Percentiles rank a stretch among this genome's conserved stretches.
Conservation (phyloP, 2,113 vertebrate genomes). For the Condylura cristata region DNA sequence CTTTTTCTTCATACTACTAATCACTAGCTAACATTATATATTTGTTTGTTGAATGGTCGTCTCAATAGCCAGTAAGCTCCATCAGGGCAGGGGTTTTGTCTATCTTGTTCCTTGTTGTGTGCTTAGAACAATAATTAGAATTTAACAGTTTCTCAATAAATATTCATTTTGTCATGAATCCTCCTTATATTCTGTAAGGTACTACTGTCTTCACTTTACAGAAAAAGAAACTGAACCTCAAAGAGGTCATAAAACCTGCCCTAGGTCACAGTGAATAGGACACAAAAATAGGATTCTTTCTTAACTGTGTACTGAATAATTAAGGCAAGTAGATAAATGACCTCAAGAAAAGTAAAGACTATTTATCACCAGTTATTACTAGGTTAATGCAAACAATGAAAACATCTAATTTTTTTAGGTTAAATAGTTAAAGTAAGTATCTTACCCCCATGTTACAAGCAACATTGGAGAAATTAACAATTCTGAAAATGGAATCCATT, state of each 20-base stretch:
- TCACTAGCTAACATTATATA: background rate
- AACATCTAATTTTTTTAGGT: background rate
- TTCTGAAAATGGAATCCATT: background rate
- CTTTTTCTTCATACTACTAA: background rate
- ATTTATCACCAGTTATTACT: background rate
- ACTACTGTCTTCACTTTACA: background rate
- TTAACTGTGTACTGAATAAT: background rate
- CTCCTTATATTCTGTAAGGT: background rate
- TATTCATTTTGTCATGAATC: slow-evolving; percentile 1
- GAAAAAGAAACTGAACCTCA: background rate
- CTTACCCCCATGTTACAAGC: background rate
- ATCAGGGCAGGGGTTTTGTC: background rate
- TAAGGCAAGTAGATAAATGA: slow-evolving; percentile 1
- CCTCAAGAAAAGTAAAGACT: background rate
- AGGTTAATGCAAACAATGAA: slow-evolving; percentile 27
- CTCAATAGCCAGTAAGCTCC: background rate
- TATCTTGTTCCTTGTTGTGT: background rate
- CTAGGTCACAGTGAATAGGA: background rate
- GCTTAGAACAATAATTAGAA: background rate
- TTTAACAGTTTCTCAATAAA: background rate
- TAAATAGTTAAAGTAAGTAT: slow-evolving; percentile 14
- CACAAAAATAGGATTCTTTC: background rate
- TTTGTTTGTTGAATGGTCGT: background rate
- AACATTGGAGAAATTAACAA: background rate
- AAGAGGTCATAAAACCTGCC: background rate